A percentile compares a stretch with the other conserved stretches of the same genome.
phyloP scores from a whole-genome alignment of 1,140 invertebrate genomes.

The Dendroctonus ponderosae region DNA sequence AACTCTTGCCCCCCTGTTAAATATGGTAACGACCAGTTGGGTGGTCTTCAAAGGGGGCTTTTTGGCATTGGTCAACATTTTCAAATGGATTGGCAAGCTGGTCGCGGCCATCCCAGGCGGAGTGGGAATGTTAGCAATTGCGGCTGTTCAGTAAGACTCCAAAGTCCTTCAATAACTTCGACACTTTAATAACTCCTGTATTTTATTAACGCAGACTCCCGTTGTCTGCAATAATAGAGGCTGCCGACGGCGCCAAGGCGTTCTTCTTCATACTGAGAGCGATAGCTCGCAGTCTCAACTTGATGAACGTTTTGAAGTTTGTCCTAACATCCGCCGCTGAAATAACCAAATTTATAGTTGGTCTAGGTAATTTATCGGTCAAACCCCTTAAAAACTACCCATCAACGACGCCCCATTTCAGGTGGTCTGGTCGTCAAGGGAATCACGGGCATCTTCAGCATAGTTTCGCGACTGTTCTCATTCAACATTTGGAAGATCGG shows the following conservation, averaged over 20 bases:
- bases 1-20: background rate
- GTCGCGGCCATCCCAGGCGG: background rate
- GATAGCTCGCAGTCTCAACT: background rate
- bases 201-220: slow-evolving; percentile 4
- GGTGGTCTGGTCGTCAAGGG: background rate
- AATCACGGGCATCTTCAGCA: slow-evolving; percentile 5
- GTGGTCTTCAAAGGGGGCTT: background rate
- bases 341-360: slow-evolving; percentile 10
- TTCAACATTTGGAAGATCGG: background rate
- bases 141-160: background rate
- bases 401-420: background rate
- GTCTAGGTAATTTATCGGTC: background rate
- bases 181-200: background rate
- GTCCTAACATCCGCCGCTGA: background rate
- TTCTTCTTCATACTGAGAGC: slow-evolving; percentile 2
- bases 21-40: background rate
- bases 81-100: background rate
- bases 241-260: slow-evolving; percentile 1
- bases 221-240: background rate
- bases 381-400: background rate
- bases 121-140: background rate
- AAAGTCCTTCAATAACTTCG: background rate
- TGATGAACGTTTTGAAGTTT: background rate
- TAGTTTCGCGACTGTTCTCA: slow-evolving; percentile 1
- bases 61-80: background rate